Evolutionary conservation across 2,888 invertebrate species (phyloP), one percentile per base, ranked within the genome.

Genomic region (Drosophila parthenogenetica): DNA sequence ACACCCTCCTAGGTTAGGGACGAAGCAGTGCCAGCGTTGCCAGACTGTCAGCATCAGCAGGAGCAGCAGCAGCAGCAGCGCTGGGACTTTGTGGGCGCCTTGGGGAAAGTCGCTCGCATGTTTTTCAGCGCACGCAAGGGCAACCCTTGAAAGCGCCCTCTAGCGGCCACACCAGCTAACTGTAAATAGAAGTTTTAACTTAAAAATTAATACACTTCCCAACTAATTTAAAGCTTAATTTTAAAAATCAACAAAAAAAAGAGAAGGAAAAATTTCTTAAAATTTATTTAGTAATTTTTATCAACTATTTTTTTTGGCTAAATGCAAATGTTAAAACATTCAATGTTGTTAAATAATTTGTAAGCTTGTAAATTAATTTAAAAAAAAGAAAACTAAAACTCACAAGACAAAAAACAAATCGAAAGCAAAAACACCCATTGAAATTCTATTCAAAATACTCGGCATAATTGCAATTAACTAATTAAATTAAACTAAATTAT

Each of bases 1-100:
- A 93, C 96, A 70, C 94, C 96, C 40, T 96, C 96, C 94, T 96
- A 96, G 92, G 90, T 84, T 77, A 68, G 76, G 59, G 80, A 75
- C 22, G 77, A 79, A 8, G 58, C 54, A 55, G 35, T 37, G 29
- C n/a, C 57, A 19, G 29, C 32, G 61, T 35, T 75, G 61, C 75
- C 70, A 48, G 80, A 79, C 58, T 78, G 76, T 60, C 80, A 68
- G 19, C 75, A 77, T 25, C 72, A 57, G 32, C 73, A 66, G 8
- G 72, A 59, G 39, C 51, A 40, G 11, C 40, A 57, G 32, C 73
- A 67, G 7, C 69, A 63, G 50, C 86, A 89, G 4, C 87, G 89
- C 19, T 90, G 91, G 90, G 87, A 91, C 54, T 85, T 90, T 70
- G 89, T 90, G 11, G 91, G 91, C 7, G 88, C 90, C 2, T 68